phyloP scores from a whole-genome alignment of 2,113 vertebrate genomes.

The Clarias batrachus region DNA sequence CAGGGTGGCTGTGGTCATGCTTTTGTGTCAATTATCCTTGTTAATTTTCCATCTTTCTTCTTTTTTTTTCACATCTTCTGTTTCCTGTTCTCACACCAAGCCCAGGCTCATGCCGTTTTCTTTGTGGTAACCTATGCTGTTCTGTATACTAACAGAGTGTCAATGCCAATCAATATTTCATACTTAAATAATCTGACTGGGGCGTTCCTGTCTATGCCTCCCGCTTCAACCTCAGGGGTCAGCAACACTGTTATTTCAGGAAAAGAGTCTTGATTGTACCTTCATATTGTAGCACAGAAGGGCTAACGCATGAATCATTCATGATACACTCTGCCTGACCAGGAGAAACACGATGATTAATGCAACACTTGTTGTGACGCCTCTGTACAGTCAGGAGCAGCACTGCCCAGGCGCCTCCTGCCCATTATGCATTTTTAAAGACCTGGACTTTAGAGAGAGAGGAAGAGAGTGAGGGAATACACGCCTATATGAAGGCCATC shows the following conservation, averaged over 20 bases:
- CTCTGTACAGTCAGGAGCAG: slow-evolving; percentile 21
- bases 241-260: slow-evolving; percentile 55
- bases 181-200: slow-evolving; percentile 51
- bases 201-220: slow-evolving; percentile 39
- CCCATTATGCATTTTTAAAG: slow-evolving; percentile 53
- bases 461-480: slow-evolving; percentile 26
- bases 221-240: slow-evolving; percentile 29
- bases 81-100: slow-evolving; percentile 27
- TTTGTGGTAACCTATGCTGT: slow-evolving; percentile 43
- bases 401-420: slow-evolving; percentile 24
- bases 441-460: slow-evolving; percentile 27
- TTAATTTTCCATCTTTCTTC: slow-evolving; percentile 18
- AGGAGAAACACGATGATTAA: slow-evolving; percentile 56
- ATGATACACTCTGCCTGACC: slow-evolving; percentile 52
- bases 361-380: slow-evolving; percentile 59
- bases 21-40: slow-evolving; percentile 22
- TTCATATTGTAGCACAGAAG: slow-evolving; percentile 37
- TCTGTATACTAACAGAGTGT: slow-evolving; percentile 53
- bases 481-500: background rate
- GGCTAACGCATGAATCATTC: slow-evolving; percentile 55
- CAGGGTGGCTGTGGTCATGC: slow-evolving; percentile 39
- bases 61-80: slow-evolving; percentile 1
- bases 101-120: slow-evolving; percentile 32
- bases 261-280: slow-evolving; percentile 42
- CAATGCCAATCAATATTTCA: slow-evolving; percentile 58